Evolutionary conservation across 2,113 vertebrate species (phyloP).

Genomic region (Pseudopodoces humilis): DNA sequence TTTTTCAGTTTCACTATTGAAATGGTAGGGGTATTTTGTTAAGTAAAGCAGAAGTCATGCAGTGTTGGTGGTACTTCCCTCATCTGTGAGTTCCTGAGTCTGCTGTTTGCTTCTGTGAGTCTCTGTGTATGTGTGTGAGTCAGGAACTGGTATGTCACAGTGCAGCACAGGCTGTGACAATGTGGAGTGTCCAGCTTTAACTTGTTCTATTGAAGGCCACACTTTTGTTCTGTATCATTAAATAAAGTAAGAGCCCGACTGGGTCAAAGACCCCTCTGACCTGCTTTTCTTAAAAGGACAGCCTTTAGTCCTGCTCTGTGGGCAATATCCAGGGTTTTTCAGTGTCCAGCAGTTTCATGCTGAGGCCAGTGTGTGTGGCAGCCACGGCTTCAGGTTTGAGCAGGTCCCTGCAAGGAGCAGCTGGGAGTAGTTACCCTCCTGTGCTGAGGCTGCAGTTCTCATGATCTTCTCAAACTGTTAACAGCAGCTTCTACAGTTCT

Average conservation of each 20-base stretch:
- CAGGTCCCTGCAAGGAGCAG: neutral
- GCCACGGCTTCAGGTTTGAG: neutral
- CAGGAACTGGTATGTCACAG: neutral
- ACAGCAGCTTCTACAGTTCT: neutral
- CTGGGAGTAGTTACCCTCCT: too few relatives aligned
- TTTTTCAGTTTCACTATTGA: neutral
- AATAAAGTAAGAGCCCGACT: neutral
- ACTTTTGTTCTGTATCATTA: neutral
- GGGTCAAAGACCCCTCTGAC: neutral
- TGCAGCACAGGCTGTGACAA: neutral
- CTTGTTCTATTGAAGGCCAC: neutral
- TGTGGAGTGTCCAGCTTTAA: neutral
- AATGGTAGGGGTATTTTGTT: neutral
- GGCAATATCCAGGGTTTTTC: neutral
- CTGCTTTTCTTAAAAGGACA: neutral
- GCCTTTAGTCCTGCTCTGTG: neutral
- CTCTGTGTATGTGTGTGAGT: neutral
- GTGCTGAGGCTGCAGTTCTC: neutral
- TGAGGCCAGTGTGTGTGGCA: neutral
- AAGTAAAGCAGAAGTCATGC: neutral
- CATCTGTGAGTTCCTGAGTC: fast-evolving
- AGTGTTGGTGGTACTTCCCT: neutral
- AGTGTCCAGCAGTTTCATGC: neutral
- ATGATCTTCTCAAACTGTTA: neutral
- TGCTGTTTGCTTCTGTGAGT: neutral